These are phyloP conservation scores for Hydrophis major DNA, from an alignment of 2,797 vertebrate genomes.

Conservation along the genomic window DNA sequence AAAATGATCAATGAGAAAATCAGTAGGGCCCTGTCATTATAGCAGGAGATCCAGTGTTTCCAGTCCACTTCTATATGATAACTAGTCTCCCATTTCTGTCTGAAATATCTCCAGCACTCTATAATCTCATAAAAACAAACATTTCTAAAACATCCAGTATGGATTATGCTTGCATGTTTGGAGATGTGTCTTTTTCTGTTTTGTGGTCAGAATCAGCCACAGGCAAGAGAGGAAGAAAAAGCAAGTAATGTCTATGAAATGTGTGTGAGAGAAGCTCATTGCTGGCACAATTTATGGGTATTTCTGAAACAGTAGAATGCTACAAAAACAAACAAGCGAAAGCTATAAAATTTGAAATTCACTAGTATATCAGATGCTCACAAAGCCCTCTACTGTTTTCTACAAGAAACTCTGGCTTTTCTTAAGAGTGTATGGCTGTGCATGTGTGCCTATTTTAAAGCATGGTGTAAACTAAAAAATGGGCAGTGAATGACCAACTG, in stretches of 20 bases:
- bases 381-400: constrained; percentile 29
- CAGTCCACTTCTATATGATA: not conserved
- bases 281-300: constrained; percentile 37
- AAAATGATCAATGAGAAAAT: not conserved
- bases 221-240: not conserved
- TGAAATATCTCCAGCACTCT: not conserved
- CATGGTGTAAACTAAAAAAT: not conserved
- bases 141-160: constrained; percentile 42
- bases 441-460: not conserved
- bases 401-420: constrained; percentile 9
- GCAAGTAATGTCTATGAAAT: not conserved
- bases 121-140: constrained; percentile 30
- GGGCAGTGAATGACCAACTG: not conserved
- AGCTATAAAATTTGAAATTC: constrained; percentile 26
- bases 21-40: not conserved
- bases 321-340: constrained; percentile 44
- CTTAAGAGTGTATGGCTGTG: not conserved
- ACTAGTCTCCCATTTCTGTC: not conserved
- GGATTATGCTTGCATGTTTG: constrained; percentile 16
- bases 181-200: constrained; percentile 35
- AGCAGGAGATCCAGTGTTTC: constrained; percentile 1
- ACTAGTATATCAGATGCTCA: constrained; percentile 17
- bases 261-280: not conserved
- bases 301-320: constrained; percentile 48
- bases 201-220: constrained; percentile 42